Conservation (phyloP, 2,888 invertebrate species). For the Griposia aprilina region DNA sequence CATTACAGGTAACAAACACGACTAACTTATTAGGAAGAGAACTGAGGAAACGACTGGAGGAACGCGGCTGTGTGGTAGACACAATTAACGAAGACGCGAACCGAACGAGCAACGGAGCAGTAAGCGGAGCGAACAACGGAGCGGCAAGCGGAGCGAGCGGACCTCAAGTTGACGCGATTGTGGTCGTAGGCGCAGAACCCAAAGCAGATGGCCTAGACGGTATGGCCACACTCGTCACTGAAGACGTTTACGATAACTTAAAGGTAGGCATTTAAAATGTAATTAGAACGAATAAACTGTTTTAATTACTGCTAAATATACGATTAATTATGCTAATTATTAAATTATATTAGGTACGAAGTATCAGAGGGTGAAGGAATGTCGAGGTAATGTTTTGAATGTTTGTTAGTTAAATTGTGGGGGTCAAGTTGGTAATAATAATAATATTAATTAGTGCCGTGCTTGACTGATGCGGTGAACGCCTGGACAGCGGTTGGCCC, state of each 20-base stretch:
- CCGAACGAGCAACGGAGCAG: constrained; percentile 7
- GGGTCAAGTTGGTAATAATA: constrained; percentile 1
- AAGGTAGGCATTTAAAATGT: constrained; percentile 78
- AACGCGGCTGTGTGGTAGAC: constrained; percentile 78
- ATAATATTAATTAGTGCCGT: no score
- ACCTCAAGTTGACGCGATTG: constrained; percentile 79
- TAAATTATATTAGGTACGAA: no score
- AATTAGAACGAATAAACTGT: constrained; percentile 1
- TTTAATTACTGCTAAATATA: no score
- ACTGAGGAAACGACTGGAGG: constrained; percentile 77
- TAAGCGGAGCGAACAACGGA: constrained; percentile 46
- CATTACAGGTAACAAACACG: constrained; percentile 81
- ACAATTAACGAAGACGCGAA: constrained; percentile 59
- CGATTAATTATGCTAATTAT: no score
- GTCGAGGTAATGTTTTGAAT: constrained; percentile 5
- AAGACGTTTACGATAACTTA: constrained; percentile 83
- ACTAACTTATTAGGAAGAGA: constrained; percentile 78
- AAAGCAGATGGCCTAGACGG: constrained; percentile 75
- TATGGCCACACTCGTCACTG: constrained; percentile 78
- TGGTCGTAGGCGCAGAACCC: constrained; percentile 81
- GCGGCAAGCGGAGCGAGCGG: constrained; percentile 62
- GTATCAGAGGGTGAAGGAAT: no score
- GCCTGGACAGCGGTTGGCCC: no score
- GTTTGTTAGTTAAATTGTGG: background rate
- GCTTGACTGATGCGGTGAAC: no score